Percentiles rank a stretch among this genome's conserved stretches.
phyloP scores from a whole-genome alignment of 2,113 vertebrate genomes.

The Propithecus coquereli region DNA sequence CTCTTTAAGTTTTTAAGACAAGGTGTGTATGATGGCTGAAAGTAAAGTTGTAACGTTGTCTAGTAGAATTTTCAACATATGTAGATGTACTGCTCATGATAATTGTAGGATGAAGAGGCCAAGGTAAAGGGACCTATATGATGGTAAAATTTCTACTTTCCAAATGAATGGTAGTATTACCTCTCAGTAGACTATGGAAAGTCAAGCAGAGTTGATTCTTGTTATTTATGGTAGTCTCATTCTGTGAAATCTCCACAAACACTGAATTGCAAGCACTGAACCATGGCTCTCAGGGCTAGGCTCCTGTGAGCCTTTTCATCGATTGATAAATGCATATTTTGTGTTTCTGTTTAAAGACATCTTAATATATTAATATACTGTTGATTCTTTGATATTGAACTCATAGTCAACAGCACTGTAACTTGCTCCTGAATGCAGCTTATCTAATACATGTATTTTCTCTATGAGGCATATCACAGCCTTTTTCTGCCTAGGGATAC shows the following conservation, averaged over 20 bases:
- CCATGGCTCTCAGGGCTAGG: not conserved
- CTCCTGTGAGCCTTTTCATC: not conserved
- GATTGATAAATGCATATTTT: not conserved
- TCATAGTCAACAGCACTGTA: not conserved
- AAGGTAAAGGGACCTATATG: not conserved
- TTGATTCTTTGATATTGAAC: not conserved
- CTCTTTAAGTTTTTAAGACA: not conserved
- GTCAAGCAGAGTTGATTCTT: not conserved
- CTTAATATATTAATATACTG: not conserved
- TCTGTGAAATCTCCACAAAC: not conserved
- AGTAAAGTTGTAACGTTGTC: not conserved
- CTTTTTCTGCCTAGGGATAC: not conserved
- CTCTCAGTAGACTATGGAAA: not conserved
- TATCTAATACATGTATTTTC: not conserved
- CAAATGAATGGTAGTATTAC: not conserved
- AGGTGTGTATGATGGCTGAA: not conserved
- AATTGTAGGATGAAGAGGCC: not conserved
- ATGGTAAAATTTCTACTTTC: not conserved
- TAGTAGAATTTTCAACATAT: not conserved
- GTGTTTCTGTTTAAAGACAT: not conserved
- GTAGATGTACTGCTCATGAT: not conserved
- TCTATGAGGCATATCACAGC: not conserved
- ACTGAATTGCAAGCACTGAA: not conserved
- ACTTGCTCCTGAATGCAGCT: not conserved
- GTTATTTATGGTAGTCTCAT: not conserved